These are phyloP conservation scores for Choristoneura rosaceana DNA, from an alignment of 2,888 invertebrate species.

Conservation along the genomic window DNA sequence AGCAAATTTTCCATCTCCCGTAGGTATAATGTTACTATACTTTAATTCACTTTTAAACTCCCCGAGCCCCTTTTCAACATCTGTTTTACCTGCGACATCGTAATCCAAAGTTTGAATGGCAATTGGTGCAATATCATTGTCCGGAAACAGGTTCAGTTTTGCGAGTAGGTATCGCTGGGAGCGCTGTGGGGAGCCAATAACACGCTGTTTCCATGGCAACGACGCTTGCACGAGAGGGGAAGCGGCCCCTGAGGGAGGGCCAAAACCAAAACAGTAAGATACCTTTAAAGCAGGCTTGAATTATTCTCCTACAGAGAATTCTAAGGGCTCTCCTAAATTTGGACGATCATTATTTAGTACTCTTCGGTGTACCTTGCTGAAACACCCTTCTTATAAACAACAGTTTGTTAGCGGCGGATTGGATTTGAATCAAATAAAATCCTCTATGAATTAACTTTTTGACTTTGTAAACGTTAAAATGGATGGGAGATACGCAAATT, in stretches of 20 bases:
- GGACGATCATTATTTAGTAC: slow-evolving; percentile 61
- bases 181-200: slow-evolving; percentile 79
- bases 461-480: neutral
- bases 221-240: slow-evolving; percentile 67
- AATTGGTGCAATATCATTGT: slow-evolving; percentile 50
- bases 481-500: neutral
- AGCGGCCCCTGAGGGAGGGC: slow-evolving; percentile 66
- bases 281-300: slow-evolving; percentile 59
- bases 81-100: slow-evolving; percentile 41
- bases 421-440: slow-evolving; percentile 18
- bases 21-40: slow-evolving; percentile 15
- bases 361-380: slow-evolving; percentile 51
- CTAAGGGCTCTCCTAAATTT: slow-evolving; percentile 49
- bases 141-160: slow-evolving; percentile 52
- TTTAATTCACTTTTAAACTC: slow-evolving; percentile 36
- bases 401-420: slow-evolving; percentile 48
- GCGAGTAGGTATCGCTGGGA: slow-evolving; percentile 59
- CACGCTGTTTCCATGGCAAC: slow-evolving; percentile 78
- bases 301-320: slow-evolving; percentile 37
- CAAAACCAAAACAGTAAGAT: slow-evolving; percentile 70
- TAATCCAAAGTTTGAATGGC: slow-evolving; percentile 44
- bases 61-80: slow-evolving; percentile 33
- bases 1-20: neutral
- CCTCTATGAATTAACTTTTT: slow-evolving; percentile 7
- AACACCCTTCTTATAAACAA: slow-evolving; percentile 52